These are phyloP conservation scores for Phengaris alcon DNA, from an alignment of 2,888 invertebrate species.

Conservation along the genomic window DNA sequence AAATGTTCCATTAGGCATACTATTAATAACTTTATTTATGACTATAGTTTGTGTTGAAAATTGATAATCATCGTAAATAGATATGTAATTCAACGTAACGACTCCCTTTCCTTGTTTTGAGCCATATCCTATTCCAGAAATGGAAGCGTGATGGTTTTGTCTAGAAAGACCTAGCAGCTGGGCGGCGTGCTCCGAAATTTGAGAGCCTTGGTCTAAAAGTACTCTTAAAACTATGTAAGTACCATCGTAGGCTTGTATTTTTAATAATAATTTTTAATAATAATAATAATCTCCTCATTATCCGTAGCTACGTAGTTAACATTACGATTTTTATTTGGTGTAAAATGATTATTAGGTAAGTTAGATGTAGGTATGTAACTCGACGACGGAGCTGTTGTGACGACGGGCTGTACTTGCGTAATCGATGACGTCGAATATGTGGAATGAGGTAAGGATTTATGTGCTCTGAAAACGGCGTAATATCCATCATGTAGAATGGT, in stretches of 20 bases:
- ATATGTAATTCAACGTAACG: no score
- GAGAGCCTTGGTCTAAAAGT: neutral
- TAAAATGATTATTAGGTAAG: slow-evolving; percentile 15
- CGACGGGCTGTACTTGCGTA: slow-evolving; percentile 3
- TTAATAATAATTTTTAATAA: neutral
- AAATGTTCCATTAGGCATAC: no score
- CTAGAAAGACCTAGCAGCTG: neutral
- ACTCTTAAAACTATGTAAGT: slow-evolving; percentile 4
- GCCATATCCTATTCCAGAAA: neutral
- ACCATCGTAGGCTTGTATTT: neutral
- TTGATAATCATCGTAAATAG: no score
- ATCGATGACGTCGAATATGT: slow-evolving; percentile 27
- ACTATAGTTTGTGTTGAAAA: no score
- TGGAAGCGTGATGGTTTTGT: neutral
- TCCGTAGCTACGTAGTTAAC: slow-evolving; percentile 23
- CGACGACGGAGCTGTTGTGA: no score
- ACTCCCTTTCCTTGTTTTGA: no score
- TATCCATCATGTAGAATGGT: slow-evolving; percentile 27
- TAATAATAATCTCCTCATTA: slow-evolving; percentile 24
- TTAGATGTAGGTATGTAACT: neutral
- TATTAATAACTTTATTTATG: no score
- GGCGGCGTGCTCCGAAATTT: neutral
- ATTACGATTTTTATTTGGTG: slow-evolving; percentile 10
- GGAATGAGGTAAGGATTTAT: neutral
- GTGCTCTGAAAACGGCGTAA: slow-evolving; percentile 1